These are phyloP conservation scores for Caenorhabditis uteleia DNA, from an alignment of 2,888 invertebrate genomes.

Conservation along the genomic window DNA sequence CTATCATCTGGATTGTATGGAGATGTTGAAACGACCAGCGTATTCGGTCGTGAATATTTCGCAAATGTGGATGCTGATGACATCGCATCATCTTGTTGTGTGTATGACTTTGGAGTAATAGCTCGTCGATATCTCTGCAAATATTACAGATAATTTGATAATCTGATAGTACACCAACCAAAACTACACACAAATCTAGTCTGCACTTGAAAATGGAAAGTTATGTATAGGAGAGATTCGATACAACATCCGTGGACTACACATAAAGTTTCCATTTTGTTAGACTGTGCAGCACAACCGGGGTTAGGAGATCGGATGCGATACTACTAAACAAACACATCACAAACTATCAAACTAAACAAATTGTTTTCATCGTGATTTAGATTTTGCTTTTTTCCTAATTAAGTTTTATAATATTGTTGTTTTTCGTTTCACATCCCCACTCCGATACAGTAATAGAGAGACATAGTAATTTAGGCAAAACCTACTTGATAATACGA, in stretches of 20 bases:
- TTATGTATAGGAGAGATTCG: no score
- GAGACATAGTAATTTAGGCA: no score
- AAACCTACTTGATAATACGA: no score
- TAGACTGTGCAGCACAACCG: background rate
- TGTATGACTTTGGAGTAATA: slow-evolving; percentile 27
- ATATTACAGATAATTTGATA: background rate
- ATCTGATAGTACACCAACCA: background rate
- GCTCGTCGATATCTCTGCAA: slow-evolving; percentile 38
- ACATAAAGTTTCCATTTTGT: background rate
- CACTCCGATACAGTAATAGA: no score
- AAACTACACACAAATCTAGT: background rate
- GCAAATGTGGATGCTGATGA: slow-evolving; percentile 22
- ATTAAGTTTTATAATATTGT: no score
- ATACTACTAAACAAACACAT: slow-evolving; percentile 2
- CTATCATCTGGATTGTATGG: slow-evolving; percentile 12
- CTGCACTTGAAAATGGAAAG: no score
- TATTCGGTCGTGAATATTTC: slow-evolving; percentile 24
- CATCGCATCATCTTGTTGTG: slow-evolving; percentile 25
- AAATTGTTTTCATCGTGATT: background rate
- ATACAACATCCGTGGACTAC: background rate
- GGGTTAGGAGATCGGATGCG: slow-evolving; percentile 2
- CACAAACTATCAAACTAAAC: background rate
- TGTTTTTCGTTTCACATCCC: no score
- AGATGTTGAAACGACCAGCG: slow-evolving; percentile 18
- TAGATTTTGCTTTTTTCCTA: background rate